Evolutionary conservation across 2,113 vertebrate genomes (phyloP).

Genomic region (Trachemys scripta): DNA sequence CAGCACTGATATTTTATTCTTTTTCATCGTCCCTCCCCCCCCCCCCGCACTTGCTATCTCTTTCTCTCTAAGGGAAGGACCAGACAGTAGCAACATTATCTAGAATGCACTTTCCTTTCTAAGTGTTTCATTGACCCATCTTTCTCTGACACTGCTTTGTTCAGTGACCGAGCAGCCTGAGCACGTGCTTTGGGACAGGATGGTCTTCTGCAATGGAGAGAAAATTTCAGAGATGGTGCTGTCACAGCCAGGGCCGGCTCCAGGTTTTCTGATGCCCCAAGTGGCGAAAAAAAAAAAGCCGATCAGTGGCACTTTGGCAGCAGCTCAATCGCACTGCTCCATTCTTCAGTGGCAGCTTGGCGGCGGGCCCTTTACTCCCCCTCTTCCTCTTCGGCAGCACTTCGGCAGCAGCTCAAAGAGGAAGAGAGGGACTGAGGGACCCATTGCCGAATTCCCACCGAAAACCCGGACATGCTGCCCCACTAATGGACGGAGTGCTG

Average conservation of each 20-base stretch:
- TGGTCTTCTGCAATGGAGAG: not conserved
- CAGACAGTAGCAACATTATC: not conserved
- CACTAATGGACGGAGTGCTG: no score
- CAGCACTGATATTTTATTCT: not conserved
- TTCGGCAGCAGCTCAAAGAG: no score
- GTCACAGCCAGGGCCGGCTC: not conserved
- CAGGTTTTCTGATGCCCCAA: no score
- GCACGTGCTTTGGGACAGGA: not conserved
- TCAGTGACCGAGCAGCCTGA: not conserved
- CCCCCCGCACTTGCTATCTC: not conserved
- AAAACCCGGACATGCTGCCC: no score
- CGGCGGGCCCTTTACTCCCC: no score
- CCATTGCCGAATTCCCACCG: no score
- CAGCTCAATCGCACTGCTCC: no score
- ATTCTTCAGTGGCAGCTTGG: no score
- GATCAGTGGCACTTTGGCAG: no score
- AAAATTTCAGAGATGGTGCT: not conserved
- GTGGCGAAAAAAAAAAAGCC: no score
- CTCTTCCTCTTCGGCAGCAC: no score
- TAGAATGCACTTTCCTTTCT: not conserved
- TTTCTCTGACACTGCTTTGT: not conserved
- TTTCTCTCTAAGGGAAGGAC: not conserved
- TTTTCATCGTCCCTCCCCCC: not conserved
- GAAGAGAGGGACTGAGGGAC: no score
- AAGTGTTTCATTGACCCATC: not conserved